phyloP scores from a whole-genome alignment of 2,888 invertebrate genomes.

The Chouioia cunea region DNA sequence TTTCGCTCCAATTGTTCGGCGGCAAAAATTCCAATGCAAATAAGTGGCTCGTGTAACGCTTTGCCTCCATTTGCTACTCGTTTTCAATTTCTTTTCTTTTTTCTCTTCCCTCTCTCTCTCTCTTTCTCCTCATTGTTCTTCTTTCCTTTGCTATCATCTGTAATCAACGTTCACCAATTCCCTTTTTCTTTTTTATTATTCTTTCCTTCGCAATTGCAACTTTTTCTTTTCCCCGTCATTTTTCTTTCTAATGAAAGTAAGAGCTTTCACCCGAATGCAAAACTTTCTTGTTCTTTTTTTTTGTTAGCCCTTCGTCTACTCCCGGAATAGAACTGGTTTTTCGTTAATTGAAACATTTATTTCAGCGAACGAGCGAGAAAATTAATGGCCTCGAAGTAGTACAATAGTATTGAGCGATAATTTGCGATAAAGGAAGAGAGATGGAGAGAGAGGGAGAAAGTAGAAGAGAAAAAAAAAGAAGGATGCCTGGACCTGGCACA shows the following conservation, averaged over 20 bases:
- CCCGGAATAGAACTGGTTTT: constrained; percentile 25
- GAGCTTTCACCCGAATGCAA: no score
- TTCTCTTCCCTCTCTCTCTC: constrained; percentile 13
- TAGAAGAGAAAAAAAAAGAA: constrained; percentile 1
- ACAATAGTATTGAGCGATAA: background rate
- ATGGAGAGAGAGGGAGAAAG: background rate
- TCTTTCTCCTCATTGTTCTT: constrained; percentile 5
- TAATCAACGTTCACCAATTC: constrained; percentile 39
- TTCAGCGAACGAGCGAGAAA: no score
- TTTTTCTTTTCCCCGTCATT: constrained; percentile 3
- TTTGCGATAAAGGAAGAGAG: constrained; percentile 4
- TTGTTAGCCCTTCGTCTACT: background rate
- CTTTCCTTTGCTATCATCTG: constrained; percentile 31
- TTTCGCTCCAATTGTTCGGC: constrained; percentile 35
- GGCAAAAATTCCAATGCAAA: constrained; percentile 47
- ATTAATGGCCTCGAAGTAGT: no score
- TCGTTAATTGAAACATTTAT: constrained; percentile 17
- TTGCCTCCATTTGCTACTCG: constrained; percentile 11
- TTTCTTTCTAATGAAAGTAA: background rate
- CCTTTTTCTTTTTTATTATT: background rate
- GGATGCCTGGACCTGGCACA: no score
- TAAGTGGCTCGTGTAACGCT: constrained; percentile 21
- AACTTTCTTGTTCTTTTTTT: background rate
- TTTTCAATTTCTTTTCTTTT: constrained; percentile 13
- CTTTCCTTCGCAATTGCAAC: constrained; percentile 1